phyloP scores from a whole-genome alignment of 2,113 vertebrate genomes.

The Gnathonemus longibarbis region DNA sequence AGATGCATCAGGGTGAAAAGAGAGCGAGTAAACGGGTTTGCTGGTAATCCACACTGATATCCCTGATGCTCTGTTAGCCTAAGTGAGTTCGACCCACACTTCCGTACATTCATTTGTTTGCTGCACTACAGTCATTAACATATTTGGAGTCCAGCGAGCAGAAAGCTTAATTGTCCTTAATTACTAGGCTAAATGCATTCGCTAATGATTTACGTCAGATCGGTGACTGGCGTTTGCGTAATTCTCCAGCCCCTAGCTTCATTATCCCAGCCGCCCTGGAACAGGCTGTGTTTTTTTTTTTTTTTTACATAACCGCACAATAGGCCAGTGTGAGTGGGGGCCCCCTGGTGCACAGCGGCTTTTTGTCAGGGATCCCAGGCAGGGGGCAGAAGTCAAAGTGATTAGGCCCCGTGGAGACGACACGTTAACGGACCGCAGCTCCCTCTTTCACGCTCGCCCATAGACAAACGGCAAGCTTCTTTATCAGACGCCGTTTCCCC shows the following conservation, averaged over 20 bases:
- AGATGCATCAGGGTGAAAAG: conserved; percentile 40
- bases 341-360: not conserved
- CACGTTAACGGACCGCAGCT: conserved; percentile 9
- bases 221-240: conserved; percentile 71
- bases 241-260: conserved; percentile 74
- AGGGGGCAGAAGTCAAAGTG: conserved; percentile 15
- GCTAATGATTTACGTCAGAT: conserved; percentile 72
- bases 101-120: conserved; percentile 62
- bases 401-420: not conserved
- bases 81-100: conserved; percentile 60
- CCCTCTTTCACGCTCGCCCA: not conserved
- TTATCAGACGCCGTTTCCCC: not conserved
- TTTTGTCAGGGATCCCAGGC: not conserved
- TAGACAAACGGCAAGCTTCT: not conserved
- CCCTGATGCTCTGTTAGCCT: conserved; percentile 61
- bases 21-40: conserved; percentile 31
- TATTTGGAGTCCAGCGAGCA: conserved; percentile 77
- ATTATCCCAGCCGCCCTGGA: conserved; percentile 65
- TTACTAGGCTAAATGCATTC: conserved; percentile 80
- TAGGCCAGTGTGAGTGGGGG: conserved; percentile 12
- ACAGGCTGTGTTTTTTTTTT: conserved; percentile 42
- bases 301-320: conserved; percentile 41
- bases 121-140: conserved; percentile 71
- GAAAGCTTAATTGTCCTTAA: conserved; percentile 88
- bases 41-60: conserved; percentile 43